phyloP scores from a whole-genome alignment of 2,888 invertebrate genomes.

The Aphrophora alni region DNA sequence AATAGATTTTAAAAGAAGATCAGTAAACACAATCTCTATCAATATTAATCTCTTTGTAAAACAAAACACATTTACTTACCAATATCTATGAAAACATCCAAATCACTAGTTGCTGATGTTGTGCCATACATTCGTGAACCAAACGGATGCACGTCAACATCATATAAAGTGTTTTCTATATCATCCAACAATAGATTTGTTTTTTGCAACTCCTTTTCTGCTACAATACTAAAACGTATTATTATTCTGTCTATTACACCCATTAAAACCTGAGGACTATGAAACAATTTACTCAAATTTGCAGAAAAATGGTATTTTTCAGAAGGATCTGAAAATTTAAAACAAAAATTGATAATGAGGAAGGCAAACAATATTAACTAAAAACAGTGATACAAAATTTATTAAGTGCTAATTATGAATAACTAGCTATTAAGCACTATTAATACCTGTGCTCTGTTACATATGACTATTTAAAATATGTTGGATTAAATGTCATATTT shows the following conservation, averaged over 20 bases:
- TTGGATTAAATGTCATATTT: too few relatives aligned
- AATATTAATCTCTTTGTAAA: too few relatives aligned
- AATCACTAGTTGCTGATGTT: slow-evolving; percentile 12
- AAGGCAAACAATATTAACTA: too few relatives aligned
- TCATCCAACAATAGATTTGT: background rate
- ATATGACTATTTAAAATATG: too few relatives aligned
- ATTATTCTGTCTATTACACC: background rate
- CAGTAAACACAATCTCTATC: too few relatives aligned
- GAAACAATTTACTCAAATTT: background rate
- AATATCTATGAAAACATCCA: slow-evolving; percentile 14
- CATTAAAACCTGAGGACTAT: background rate
- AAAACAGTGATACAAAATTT: too few relatives aligned
- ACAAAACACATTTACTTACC: slow-evolving; percentile 12
- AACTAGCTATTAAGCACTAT: too few relatives aligned
- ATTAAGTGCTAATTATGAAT: too few relatives aligned
- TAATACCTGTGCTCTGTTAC: too few relatives aligned
- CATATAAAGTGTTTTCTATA: background rate
- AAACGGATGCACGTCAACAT: background rate
- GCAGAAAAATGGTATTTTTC: background rate
- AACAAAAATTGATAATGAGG: background rate
- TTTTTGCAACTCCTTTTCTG: background rate
- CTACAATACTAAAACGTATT: background rate
- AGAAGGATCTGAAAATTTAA: background rate
- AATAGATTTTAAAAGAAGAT: too few relatives aligned
- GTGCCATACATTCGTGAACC: slow-evolving; percentile 16